Conservation (phyloP, 2,113 vertebrate genomes). For the Alectura lathami region DNA sequence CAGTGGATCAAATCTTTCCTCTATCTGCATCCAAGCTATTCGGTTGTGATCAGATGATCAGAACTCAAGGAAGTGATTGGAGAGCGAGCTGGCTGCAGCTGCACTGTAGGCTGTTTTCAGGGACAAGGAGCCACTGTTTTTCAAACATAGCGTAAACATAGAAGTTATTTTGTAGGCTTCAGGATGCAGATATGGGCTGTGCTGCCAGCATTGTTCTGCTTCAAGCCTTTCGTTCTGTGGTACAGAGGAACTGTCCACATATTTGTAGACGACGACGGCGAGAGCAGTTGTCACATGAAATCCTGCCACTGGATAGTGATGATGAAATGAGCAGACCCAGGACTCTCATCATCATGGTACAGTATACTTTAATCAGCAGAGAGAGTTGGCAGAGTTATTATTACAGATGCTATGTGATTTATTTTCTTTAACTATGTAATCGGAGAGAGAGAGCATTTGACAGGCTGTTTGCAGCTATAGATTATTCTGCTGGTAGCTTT, state of each 20-base stretch:
- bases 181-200: conserved; percentile 95
- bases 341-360: conserved; percentile 94
- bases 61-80: conserved; percentile 87
- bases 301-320: conserved; percentile 86
- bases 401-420: neutral
- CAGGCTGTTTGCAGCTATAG: neutral
- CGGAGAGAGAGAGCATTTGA: neutral
- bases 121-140: conserved; percentile 93
- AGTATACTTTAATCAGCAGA: conserved; percentile 37
- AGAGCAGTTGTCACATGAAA: conserved; percentile 89
- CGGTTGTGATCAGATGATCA: conserved; percentile 92
- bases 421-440: neutral
- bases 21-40: conserved; percentile 84
- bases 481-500: neutral
- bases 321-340: conserved; percentile 86
- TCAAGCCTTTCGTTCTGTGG: conserved; percentile 89
- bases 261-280: conserved; percentile 86
- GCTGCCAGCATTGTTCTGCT: conserved; percentile 93
- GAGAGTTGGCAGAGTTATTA: neutral
- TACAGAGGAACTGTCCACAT: conserved; percentile 92
- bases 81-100: conserved; percentile 89
- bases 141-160: conserved; percentile 83
- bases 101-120: conserved; percentile 86
- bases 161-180: conserved; percentile 85
- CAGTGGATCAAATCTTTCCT: conserved; percentile 81